These are phyloP conservation scores for Drosophila melanogaster DNA, from an alignment of 1,140 invertebrate species.

Conservation along the genomic window DNA sequence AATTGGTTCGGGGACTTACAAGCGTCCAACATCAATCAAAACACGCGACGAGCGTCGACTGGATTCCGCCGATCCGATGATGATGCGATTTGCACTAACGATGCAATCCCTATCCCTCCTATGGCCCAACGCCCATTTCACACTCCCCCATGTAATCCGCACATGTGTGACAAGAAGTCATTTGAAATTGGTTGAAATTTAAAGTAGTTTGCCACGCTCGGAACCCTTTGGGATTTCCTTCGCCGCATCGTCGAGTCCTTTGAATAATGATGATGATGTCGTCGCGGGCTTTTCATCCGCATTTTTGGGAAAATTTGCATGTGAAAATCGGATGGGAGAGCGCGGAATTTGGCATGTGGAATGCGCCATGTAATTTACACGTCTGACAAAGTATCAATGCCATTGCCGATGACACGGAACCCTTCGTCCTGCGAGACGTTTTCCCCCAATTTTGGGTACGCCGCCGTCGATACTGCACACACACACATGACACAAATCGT, in stretches of 20 bases:
- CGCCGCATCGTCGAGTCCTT: slow-evolving; percentile 46
- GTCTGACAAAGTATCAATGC: slow-evolving; percentile 83
- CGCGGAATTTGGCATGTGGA: slow-evolving; percentile 71
- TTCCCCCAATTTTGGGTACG: slow-evolving; percentile 5
- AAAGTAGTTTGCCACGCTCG: slow-evolving; percentile 67
- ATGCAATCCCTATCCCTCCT: slow-evolving; percentile 51
- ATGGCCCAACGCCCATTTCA: not conserved
- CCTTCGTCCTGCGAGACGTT: slow-evolving; percentile 16
- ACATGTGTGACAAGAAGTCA: slow-evolving; percentile 74
- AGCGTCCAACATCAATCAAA: slow-evolving; percentile 77
- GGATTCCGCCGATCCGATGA: slow-evolving; percentile 40
- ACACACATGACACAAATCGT: slow-evolving; percentile 79
- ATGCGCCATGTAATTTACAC: slow-evolving; percentile 81
- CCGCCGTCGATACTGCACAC: slow-evolving; percentile 39
- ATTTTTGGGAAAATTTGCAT: slow-evolving; percentile 70
- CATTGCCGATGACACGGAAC: slow-evolving; percentile 66
- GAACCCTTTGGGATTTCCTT: slow-evolving; percentile 74
- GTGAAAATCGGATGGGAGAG: slow-evolving; percentile 57
- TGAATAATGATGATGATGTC: slow-evolving; percentile 80
- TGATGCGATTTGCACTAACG: slow-evolving; percentile 80
- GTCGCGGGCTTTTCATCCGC: slow-evolving; percentile 46
- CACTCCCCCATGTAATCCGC: slow-evolving; percentile 30
- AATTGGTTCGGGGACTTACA: slow-evolving; percentile 67
- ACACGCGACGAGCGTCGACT: slow-evolving; percentile 40
- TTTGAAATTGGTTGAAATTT: slow-evolving; percentile 80